Evolutionary conservation across 1,140 invertebrate genomes (phyloP).

Genomic region (Anastrepha obliqua): DNA sequence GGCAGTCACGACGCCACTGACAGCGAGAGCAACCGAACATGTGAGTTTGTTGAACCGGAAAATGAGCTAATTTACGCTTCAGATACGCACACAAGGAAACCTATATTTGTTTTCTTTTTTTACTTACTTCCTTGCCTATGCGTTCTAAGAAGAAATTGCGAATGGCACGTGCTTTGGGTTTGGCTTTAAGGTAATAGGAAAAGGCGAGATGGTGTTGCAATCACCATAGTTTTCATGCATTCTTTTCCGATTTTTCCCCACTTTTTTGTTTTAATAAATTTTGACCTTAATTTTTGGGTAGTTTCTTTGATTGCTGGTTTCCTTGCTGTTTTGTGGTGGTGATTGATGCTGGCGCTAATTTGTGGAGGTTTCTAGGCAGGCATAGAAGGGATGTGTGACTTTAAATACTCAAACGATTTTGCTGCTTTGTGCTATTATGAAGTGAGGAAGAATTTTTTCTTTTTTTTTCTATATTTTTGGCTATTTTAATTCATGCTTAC

Average conservation of each 20-base stretch:
- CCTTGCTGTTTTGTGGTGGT: background rate
- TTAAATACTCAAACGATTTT: background rate
- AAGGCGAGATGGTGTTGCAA: constrained; percentile 17
- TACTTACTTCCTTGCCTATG: background rate
- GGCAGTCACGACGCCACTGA: background rate
- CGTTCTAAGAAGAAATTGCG: background rate
- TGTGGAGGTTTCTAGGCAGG: background rate
- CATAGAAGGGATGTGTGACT: background rate
- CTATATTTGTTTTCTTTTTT: background rate
- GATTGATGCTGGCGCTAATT: constrained; percentile 18
- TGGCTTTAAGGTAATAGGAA: background rate
- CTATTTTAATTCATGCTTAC: background rate
- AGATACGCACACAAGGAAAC: constrained; percentile 53
- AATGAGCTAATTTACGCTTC: constrained; percentile 58
- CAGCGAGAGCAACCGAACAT: background rate
- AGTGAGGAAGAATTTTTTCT: background rate
- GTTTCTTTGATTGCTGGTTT: background rate
- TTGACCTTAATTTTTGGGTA: constrained; percentile 32
- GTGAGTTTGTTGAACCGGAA: constrained; percentile 58
- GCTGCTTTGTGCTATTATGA: background rate
- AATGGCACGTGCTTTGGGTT: constrained; percentile 38
- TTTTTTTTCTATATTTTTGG: background rate
- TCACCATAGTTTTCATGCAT: constrained; percentile 37
- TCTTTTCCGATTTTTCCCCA: background rate
- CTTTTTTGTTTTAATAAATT: constrained; percentile 1